These are phyloP conservation scores for Erebia aethiops DNA, from an alignment of 2,888 invertebrate species.

Conservation along the genomic window DNA sequence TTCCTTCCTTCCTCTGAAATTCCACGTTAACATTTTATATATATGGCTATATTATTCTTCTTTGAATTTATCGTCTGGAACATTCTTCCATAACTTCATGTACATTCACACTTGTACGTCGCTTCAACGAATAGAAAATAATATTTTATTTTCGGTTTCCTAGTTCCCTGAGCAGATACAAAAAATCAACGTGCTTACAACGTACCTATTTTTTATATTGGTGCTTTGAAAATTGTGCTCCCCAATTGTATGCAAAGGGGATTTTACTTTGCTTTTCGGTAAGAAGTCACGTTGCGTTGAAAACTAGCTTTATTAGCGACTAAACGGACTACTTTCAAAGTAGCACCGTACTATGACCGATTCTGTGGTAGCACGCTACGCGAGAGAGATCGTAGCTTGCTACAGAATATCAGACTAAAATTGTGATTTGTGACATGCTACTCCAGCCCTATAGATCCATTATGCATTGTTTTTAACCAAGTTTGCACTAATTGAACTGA, in stretches of 20 bases:
- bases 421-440: too few relatives aligned
- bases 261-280: background rate
- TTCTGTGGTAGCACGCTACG: too few relatives aligned
- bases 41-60: slow-evolving; percentile 21
- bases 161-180: background rate
- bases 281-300: background rate
- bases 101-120: slow-evolving; percentile 5
- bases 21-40: slow-evolving; percentile 28
- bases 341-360: too few relatives aligned
- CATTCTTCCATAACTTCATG: slow-evolving; percentile 19
- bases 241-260: background rate
- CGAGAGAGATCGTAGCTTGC: too few relatives aligned
- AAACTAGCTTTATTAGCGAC: background rate
- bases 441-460: too few relatives aligned
- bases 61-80: slow-evolving; percentile 18
- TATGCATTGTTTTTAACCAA: too few relatives aligned
- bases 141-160: slow-evolving; percentile 2
- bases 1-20: slow-evolving; percentile 31
- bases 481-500: too few relatives aligned
- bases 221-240: background rate
- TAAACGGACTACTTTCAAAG: too few relatives aligned
- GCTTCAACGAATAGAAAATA: slow-evolving; percentile 1
- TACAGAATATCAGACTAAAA: too few relatives aligned
- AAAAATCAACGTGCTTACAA: background rate
- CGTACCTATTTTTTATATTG: background rate